Base-by-base conservation (phyloP, 2,888 invertebrate species). In the Synanthedon vespiformis region DNA sequence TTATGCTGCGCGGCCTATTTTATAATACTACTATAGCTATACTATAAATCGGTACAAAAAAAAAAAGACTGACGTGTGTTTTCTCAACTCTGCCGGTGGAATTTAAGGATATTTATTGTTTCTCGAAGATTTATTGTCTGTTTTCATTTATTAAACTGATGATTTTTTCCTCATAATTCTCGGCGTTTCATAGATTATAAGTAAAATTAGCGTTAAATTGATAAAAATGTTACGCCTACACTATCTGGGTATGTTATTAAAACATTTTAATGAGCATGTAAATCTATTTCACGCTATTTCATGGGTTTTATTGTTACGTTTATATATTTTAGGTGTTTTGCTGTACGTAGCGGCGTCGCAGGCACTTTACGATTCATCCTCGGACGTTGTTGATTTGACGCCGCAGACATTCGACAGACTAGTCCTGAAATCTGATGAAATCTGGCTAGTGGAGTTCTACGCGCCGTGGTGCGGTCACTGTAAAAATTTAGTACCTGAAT, bases 401-500 rank as follows among this genome's bases (percentile, higher is more conserved):
- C 91, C 94, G 1, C 88, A 88, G 51, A 98, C 97, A 87, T 99
- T 98, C 74, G 92, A 98, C 64, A 90, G 89, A 60, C 84, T 93
- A 63, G 98, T 99, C 4, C 80, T 92, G 50, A 90, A 94, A 60
- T 91, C 95, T 59, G 94, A 98, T 75, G 91, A 93, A 62, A 86
- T 99, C 22, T 99, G 98, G 98, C 83, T 99, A 54, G 95, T 99
- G 1, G 98, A 99, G 72, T 98, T 97, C 80, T 98, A 90, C 77
- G 98, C 99, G 1, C 97, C 98, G 1, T 99, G 98, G 98, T 98
- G 95, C 77, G 96, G 95, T 11, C 95, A 95, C 71, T 95, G 99
- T 80, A 92, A 98, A 77, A 91, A 90, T 56, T 88, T 99, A 48
- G 96, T 93, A 48, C 95, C 97, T 1, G 98, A 98, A 73, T 99